A percentile compares a stretch with the other conserved stretches of the same genome.
These are phyloP conservation scores for Seira musarum DNA, from an alignment of 2,888 invertebrate species.

Conservation along the genomic window DNA sequence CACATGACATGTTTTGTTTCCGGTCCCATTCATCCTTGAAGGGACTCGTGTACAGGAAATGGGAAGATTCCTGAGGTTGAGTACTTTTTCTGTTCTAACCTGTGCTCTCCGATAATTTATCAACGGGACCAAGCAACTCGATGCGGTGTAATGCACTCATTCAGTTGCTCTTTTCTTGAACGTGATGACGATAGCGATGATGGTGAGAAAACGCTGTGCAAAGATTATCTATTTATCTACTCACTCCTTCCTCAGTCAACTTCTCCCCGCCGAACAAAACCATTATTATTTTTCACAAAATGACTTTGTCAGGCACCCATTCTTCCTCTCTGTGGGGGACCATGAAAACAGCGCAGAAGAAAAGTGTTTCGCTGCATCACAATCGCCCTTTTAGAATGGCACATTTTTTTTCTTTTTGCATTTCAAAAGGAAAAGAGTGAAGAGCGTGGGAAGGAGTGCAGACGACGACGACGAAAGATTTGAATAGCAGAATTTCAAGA, in stretches of 20 bases:
- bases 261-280: conserved; percentile 17
- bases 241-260: not conserved
- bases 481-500: conserved; percentile 56
- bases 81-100: too few species aligned
- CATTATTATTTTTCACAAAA: conserved; percentile 53
- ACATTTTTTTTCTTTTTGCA: conserved; percentile 19
- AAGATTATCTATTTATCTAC: conserved; percentile 11
- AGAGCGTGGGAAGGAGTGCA: conserved; percentile 57
- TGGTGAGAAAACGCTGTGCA: not conserved
- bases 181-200: too few species aligned
- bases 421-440: conserved; percentile 20
- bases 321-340: conserved; percentile 51
- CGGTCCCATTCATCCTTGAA: too few species aligned
- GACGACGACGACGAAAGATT: conserved; percentile 50
- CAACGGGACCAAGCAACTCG: too few species aligned
- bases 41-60: too few species aligned
- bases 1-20: too few species aligned
- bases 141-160: too few species aligned
- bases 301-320: conserved; percentile 61
- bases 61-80: too few species aligned
- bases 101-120: too few species aligned
- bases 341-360: conserved; percentile 17
- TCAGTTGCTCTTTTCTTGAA: too few species aligned
- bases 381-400: conserved; percentile 27
- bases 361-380: not conserved